These are phyloP conservation scores for Drosophila meridiana DNA, from an alignment of 2,888 invertebrate species.

Conservation along the genomic window DNA sequence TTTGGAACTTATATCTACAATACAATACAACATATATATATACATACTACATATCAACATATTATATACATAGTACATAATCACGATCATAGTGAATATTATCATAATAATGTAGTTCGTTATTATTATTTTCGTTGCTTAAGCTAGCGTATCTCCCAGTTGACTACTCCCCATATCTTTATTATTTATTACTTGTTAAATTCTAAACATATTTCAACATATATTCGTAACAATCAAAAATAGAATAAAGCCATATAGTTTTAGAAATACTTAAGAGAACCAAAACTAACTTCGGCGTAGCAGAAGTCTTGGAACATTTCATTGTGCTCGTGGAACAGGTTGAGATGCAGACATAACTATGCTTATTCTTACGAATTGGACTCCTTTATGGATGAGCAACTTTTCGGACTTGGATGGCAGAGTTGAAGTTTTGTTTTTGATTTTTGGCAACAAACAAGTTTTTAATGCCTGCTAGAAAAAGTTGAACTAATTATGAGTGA, in stretches of 20 bases:
- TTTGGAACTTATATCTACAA: too few species aligned
- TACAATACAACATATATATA: too few species aligned
- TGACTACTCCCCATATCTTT: background rate
- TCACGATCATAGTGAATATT: too few species aligned
- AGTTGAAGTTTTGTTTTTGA: conserved; percentile 4
- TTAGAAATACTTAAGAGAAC: background rate
- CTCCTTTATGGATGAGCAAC: background rate
- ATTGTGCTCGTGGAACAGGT: background rate
- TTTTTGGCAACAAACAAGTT: conserved; percentile 20
- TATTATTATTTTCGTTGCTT: too few species aligned
- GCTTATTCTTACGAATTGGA: background rate
- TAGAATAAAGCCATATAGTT: background rate
- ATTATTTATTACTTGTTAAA: background rate
- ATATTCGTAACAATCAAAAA: background rate
- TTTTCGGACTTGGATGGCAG: conserved; percentile 11
- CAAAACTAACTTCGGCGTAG: background rate
- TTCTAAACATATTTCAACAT: too few species aligned
- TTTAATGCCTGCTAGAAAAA: conserved; percentile 29
- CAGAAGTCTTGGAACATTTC: background rate
- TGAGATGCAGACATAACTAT: background rate
- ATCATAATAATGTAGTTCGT: too few species aligned
- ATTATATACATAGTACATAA: too few species aligned
- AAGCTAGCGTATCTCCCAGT: background rate
- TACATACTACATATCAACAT: too few species aligned
- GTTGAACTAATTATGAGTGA: conserved; percentile 28